Base-by-base conservation (phyloP, 2,888 invertebrate genomes). In the Schizotus pectinicornis region DNA sequence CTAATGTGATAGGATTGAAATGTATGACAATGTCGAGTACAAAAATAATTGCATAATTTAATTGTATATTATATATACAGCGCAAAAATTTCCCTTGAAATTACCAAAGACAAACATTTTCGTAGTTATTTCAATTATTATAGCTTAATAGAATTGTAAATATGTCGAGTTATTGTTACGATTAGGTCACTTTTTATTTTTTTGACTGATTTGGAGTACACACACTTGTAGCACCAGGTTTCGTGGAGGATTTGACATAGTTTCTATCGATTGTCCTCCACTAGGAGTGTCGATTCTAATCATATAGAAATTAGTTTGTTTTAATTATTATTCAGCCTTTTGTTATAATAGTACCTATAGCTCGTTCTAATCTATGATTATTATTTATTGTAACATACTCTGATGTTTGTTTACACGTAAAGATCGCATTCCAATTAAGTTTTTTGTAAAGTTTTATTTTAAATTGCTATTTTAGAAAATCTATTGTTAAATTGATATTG, bases 271-370 rank as follows among this genome's bases (percentile, higher is more conserved):
- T 34, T 38, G 22, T 22, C 45, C 47, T 54, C 47, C 30, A 9
- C 48, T 49, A 53, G 49, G 67, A 67, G 69, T 69, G 67, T 67
- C 52, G 47, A 67, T 64, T 68, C 68, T 69, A 69, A 67, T 69
- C 67, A 67, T 59, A 48, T 58, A 64, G 57, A 55, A 53, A 46
- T 58, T 60, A 31, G 47, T 50, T 45, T 34, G 47, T 47, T 54
- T 54, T 39, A 54, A 32, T 33, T 33, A 46, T 34, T 33, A 54
- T 22, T 22, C 22, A 51, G 38, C 38, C 38, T 56, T 60, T 56
- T 52, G 48, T 56, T 61, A 39, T 52, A 62, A 54, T 42, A 32
- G 38, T 53, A 37, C 32, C 36, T 47, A 35, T 47, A 13, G 38
- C 36, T 57, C 42, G 41, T 12, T 13, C 38, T 46, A 11, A 43